phyloP scores from a whole-genome alignment of 2,888 invertebrate species.

The Steinernema carpocapsae region DNA sequence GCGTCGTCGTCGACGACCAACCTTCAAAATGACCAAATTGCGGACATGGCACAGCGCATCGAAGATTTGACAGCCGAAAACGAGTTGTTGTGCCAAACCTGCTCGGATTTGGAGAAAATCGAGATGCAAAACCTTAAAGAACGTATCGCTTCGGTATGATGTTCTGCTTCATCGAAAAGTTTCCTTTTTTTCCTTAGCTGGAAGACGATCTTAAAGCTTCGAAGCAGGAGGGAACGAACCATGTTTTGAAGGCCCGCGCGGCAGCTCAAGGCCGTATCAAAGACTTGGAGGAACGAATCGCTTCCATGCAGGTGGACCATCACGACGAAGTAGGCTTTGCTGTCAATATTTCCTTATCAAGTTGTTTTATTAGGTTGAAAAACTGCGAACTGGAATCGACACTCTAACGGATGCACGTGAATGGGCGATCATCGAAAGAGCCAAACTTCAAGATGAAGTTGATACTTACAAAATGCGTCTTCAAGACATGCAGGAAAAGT shows the following conservation, averaged over 20 bases:
- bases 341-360: background rate
- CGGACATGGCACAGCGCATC: conserved; percentile 42
- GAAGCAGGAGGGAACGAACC: conserved; percentile 54
- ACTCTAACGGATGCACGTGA: conserved; percentile 60
- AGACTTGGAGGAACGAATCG: conserved; percentile 54
- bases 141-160: background rate
- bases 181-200: conserved; percentile 42
- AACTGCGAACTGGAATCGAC: conserved; percentile 54
- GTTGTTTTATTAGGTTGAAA: conserved; percentile 46
- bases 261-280: conserved; percentile 59
- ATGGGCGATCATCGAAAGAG: conserved; percentile 64
- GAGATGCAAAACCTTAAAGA: background rate
- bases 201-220: conserved; percentile 52
- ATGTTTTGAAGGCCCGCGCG: conserved; percentile 58
- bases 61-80: conserved; percentile 51
- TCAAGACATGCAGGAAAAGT: conserved; percentile 43
- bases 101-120: conserved; percentile 51
- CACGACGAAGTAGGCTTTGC: conserved; percentile 29
- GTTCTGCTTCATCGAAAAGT: background rate
- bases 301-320: conserved; percentile 19
- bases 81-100: conserved; percentile 51
- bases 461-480: conserved; percentile 43
- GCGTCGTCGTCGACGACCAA: conserved; percentile 43
- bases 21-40: conserved; percentile 38
- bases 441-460: conserved; percentile 56